Percentiles rank a stretch among this genome's conserved stretches.
phyloP scores from a whole-genome alignment of 2,113 vertebrate species.

The Triplophysa siluroides region DNA sequence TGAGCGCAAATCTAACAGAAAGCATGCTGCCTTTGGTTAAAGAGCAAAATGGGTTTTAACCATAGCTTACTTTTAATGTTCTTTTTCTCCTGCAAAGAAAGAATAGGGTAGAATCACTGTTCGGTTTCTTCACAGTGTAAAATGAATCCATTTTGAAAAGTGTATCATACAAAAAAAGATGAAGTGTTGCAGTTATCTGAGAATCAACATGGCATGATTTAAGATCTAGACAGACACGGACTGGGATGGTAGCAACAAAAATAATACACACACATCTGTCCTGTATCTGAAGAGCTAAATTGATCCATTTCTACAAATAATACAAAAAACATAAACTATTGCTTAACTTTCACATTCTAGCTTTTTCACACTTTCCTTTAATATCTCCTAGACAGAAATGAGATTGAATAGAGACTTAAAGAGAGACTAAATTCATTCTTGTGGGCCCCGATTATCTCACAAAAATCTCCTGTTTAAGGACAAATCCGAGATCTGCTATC shows the following conservation, averaged over 20 bases:
- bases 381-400: too few species aligned
- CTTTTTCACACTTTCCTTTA: too few species aligned
- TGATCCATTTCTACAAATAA: too few species aligned
- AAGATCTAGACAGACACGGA: not conserved
- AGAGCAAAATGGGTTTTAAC: constrained; percentile 66
- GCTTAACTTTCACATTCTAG: too few species aligned
- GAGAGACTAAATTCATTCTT: too few species aligned
- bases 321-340: too few species aligned
- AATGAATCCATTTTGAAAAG: not conserved
- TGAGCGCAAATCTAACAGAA: constrained; percentile 72
- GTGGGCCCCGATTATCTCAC: too few species aligned
- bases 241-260: not conserved
- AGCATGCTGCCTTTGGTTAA: constrained; percentile 73
- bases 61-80: constrained; percentile 84
- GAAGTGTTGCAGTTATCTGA: constrained; percentile 15
- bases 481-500: too few species aligned
- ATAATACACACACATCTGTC: not conserved
- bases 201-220: constrained; percentile 9
- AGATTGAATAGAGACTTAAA: too few species aligned
- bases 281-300: not conserved
- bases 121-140: constrained; percentile 56
- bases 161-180: not conserved
- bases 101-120: constrained; percentile 77
- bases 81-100: constrained; percentile 85
- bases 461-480: too few species aligned